Evolutionary conservation across 2,888 invertebrate genomes (phyloP).

Genomic region (Crocallis elinguaria): DNA sequence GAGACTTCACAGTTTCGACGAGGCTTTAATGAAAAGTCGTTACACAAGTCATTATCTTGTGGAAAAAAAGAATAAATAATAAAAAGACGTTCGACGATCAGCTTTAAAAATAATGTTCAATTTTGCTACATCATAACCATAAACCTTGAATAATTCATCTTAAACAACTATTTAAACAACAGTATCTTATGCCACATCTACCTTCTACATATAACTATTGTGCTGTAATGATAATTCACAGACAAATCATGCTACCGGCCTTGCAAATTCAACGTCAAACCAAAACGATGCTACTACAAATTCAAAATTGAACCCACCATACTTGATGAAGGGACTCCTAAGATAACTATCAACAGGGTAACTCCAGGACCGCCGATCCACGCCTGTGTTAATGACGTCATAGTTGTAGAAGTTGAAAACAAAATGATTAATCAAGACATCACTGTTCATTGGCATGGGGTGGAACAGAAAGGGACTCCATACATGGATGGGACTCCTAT

Average conservation of each 20-base stretch:
- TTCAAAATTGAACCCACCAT: constrained; percentile 69
- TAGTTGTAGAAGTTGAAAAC: constrained; percentile 90
- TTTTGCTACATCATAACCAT: constrained; percentile 3
- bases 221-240: constrained; percentile 46
- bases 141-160: constrained; percentile 7
- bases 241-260: constrained; percentile 75
- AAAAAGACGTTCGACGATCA: no score
- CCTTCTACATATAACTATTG: constrained; percentile 18
- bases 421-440: constrained; percentile 87
- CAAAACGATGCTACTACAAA: constrained; percentile 68
- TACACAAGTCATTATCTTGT: no score
- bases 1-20: no score
- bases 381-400: constrained; percentile 89
- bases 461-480: constrained; percentile 85
- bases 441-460: constrained; percentile 92
- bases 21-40: no score
- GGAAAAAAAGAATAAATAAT: no score
- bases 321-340: constrained; percentile 58
- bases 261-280: constrained; percentile 81
- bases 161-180: constrained; percentile 6
- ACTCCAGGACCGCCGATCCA: constrained; percentile 84
- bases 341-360: constrained; percentile 66
- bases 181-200: constrained; percentile 26
- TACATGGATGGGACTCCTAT: constrained; percentile 91
- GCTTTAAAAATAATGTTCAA: no score